These are phyloP conservation scores for Zoroaster sp. DNA, from an alignment of 53 echinoderm and acorn worm species.

Conservation along the genomic window DNA sequence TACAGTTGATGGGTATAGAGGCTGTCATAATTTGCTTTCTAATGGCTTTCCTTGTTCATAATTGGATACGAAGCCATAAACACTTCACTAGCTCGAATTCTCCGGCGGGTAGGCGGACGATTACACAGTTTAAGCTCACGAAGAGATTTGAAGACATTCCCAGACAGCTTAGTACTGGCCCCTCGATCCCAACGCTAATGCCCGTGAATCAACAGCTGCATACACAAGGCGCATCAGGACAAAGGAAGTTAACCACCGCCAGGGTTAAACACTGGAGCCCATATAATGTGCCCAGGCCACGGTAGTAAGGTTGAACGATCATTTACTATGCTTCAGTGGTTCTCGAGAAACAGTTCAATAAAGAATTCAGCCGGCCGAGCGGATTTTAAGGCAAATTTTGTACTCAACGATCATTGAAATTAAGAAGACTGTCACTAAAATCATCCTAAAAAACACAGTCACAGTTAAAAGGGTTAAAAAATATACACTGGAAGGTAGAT, in stretches of 20 bases:
- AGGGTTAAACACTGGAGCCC: not conserved
- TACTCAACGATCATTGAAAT: not conserved
- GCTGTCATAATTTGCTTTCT: not conserved
- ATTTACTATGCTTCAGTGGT: not conserved
- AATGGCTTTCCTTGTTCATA: not conserved
- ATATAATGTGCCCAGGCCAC: not conserved
- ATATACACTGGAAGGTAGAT: not conserved
- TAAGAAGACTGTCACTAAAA: not conserved
- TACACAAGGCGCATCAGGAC: not conserved
- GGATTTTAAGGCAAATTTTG: not conserved
- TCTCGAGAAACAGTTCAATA: not conserved
- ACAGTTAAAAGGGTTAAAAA: not conserved
- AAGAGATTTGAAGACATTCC: not conserved
- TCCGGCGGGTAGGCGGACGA: not conserved
- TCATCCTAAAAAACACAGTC: not conserved
- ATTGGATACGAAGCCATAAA: not conserved
- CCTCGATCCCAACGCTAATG: not conserved
- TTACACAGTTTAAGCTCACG: not conserved
- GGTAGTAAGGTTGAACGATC: not conserved
- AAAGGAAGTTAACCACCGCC: not conserved
- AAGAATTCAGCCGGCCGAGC: not conserved
- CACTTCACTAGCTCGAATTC: not conserved
- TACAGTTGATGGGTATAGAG: not conserved
- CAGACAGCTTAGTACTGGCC: not conserved
- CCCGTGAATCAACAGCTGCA: not conserved